Evolutionary conservation across 2,888 invertebrate species (phyloP), one percentile per base, ranked within the genome.

Genomic region (Lithophane semibrunnea): DNA sequence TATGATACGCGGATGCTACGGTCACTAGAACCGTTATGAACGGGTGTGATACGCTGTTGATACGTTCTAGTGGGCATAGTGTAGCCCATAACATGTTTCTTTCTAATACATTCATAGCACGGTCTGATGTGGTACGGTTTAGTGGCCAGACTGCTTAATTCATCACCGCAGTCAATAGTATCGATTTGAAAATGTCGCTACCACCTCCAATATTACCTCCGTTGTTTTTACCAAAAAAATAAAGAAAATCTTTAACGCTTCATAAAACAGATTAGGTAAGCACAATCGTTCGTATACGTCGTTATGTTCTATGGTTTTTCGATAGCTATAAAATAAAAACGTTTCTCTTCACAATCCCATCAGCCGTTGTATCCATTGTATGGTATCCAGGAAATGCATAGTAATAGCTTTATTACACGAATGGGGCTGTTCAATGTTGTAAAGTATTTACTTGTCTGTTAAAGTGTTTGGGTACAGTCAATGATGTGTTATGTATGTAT

Each of bases 281-380:
- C 87, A 87, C 76, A 83, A 79, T 80, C 73, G 83, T 82, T 66
- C 73, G 82, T 87, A 88, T 75, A 87, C 74, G 77, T 78, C 88
- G 88, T 87, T 75, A 79, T 88, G 88, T 88, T 87, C 86, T 87
- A 87, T 87, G 87, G 87, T 78, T 87, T 87, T 87, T 87, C 87
- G 87, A 87, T 87, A 87, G 69, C 79, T 66, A 78, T 87, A 88
- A 87, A 88, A 87, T 87, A 88, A 87, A 88, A 87, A 82, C 79
- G 87, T 78, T 85, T 74, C 77, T 79, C 76, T 81, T 82, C 77
- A 86, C 73, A 73, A 65, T 74, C 78, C 82, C 73, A 87, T 87
- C 82, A 86, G 72, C 79, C 77, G 60, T 63, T 80, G 87, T 80
- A 73, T 80, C 79, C 87, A 75, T 88, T 88, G 83, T 88, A 81